phyloP scores from a whole-genome alignment of 2,797 vertebrate species.

The Enteromius treurensis region DNA sequence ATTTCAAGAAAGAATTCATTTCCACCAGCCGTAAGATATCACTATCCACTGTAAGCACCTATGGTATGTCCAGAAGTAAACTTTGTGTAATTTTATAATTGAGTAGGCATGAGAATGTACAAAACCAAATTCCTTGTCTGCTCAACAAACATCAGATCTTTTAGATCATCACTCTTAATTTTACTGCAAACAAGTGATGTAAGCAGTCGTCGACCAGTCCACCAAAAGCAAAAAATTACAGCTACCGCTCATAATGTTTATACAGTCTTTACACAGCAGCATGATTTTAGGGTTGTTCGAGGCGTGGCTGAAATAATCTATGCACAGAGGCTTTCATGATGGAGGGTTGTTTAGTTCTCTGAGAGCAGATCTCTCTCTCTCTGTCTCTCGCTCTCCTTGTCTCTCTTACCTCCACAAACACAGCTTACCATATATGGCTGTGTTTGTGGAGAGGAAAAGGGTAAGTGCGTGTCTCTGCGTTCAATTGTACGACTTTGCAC shows the following conservation, averaged over 20 bases:
- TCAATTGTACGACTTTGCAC: constrained; percentile 26
- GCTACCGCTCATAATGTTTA: constrained; percentile 36
- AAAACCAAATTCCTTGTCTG: not conserved
- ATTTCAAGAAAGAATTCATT: not conserved
- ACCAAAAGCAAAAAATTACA: constrained; percentile 16
- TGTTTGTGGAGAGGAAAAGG: constrained; percentile 62
- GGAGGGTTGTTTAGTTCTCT: constrained; percentile 50
- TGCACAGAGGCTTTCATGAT: constrained; percentile 31
- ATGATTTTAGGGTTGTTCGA: constrained; percentile 26
- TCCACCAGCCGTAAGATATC: not conserved
- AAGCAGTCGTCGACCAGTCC: not conserved
- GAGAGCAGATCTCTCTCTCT: constrained; percentile 35
- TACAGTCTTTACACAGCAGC: constrained; percentile 26
- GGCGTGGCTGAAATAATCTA: constrained; percentile 30
- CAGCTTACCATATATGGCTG: constrained; percentile 62
- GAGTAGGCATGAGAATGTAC: not conserved
- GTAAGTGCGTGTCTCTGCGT: constrained; percentile 50
- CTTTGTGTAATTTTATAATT: not conserved
- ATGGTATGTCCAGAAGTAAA: not conserved
- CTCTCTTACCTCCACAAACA: constrained; percentile 37
- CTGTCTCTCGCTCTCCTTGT: constrained; percentile 36
- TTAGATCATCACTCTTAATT: constrained; percentile 9
- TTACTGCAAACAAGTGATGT: constrained; percentile 21
- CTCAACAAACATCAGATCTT: too few species aligned
- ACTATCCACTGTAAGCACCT: not conserved